These are phyloP conservation scores for Prinia subflava DNA, from an alignment of 2,113 vertebrate genomes.

Conservation along the genomic window DNA sequence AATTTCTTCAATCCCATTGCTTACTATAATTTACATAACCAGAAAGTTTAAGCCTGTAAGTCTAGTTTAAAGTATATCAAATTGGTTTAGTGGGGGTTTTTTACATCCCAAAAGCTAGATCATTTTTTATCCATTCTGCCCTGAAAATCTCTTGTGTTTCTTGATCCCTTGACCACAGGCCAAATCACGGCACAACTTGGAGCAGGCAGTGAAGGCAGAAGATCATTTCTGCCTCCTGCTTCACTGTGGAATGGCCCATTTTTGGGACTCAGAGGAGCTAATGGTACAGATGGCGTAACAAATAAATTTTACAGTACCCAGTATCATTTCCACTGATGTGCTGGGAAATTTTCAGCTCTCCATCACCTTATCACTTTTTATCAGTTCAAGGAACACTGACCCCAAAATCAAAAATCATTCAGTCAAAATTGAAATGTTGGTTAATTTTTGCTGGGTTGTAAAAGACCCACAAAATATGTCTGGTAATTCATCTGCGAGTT, in stretches of 20 bases:
- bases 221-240: neutral
- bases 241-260: neutral
- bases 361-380: neutral
- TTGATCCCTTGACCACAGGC: neutral
- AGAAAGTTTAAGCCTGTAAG: neutral
- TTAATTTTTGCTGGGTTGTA: neutral
- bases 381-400: neutral
- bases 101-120: neutral
- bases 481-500: neutral
- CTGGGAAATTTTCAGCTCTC: neutral
- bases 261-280: neutral
- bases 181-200: neutral
- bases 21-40: neutral
- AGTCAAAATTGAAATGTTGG: neutral
- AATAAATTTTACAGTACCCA: neutral
- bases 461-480: neutral
- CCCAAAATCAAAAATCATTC: neutral
- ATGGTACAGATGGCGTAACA: neutral
- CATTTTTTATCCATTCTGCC: neutral
- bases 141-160: neutral
- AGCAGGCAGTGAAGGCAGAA: neutral
- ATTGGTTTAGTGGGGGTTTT: neutral
- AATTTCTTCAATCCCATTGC: neutral
- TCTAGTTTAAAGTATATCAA: neutral
- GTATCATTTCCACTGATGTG: neutral